Evolutionary conservation across 92 coral and sea anemone species (phyloP).

Genomic region (Isaurus tuberculatus): DNA sequence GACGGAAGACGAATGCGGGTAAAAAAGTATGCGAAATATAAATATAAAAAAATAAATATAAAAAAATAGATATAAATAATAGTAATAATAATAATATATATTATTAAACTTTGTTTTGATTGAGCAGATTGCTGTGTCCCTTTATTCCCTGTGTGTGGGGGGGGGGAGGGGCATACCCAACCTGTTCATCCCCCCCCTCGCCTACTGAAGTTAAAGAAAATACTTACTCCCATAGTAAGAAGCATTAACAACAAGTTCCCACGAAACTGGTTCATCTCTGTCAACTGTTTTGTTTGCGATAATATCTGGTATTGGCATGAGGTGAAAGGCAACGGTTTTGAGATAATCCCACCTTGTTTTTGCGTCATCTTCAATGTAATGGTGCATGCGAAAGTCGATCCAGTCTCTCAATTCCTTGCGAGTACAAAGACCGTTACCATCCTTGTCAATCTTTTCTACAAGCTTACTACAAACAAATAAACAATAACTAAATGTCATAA

Average conservation of each 20-base stretch:
- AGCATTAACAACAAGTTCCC: conserved; percentile 3
- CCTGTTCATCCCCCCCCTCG: too few species aligned
- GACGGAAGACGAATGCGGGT: too few species aligned
- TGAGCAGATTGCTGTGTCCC: too few species aligned
- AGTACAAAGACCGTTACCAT: conserved; percentile 38
- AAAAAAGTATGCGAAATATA: too few species aligned
- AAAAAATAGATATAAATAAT: too few species aligned
- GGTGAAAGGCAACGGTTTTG: background rate
- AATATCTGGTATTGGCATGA: background rate
- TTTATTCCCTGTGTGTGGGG: too few species aligned
- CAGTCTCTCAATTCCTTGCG: conserved; percentile 52
- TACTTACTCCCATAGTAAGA: conserved; percentile 13
- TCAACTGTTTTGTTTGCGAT: conserved; percentile 7
- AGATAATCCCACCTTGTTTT: background rate
- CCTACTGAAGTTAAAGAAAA: background rate
- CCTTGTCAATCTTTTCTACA: conserved; percentile 60
- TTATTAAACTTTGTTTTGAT: too few species aligned
- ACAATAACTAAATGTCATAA: background rate
- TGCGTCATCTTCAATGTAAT: conserved; percentile 25
- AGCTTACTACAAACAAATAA: conserved; percentile 35
- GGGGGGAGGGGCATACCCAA: too few species aligned
- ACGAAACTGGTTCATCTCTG: conserved; percentile 6
- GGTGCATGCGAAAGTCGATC: conserved; percentile 35
- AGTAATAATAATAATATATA: too few species aligned
- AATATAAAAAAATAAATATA: too few species aligned